phyloP scores from a whole-genome alignment of 2,888 invertebrate species.

The Iselma pallidipennis region DNA sequence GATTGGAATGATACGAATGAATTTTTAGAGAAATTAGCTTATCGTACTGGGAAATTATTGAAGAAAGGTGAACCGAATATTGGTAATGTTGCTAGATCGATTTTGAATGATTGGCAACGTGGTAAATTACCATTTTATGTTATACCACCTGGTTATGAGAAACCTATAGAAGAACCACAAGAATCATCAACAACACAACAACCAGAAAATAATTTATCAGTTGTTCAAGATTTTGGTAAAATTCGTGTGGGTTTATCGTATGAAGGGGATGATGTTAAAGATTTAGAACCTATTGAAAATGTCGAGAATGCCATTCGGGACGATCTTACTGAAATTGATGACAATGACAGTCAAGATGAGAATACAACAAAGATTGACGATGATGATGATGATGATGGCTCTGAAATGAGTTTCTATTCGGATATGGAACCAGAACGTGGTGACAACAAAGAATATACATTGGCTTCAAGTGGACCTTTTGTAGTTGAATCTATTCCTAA shows the following conservation, averaged over 20 bases:
- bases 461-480: conserved; percentile 56
- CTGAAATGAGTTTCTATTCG: conserved; percentile 55
- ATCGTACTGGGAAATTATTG: conserved; percentile 83
- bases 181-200: conserved; percentile 40
- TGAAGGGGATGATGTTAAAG: conserved; percentile 61
- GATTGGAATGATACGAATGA: conserved; percentile 82
- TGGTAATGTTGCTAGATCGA: conserved; percentile 85
- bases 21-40: conserved; percentile 90
- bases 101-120: conserved; percentile 98
- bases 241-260: conserved; percentile 67
- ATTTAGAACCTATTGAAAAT: conserved; percentile 57
- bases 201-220: conserved; percentile 58
- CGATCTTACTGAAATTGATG: conserved; percentile 27
- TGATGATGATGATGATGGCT: conserved; percentile 49
- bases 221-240: conserved; percentile 81
- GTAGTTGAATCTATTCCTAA: conserved; percentile 53
- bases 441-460: conserved; percentile 54
- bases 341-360: conserved; percentile 23
- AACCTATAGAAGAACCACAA: conserved; percentile 59
- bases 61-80: conserved; percentile 98
- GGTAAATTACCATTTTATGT: conserved; percentile 96
- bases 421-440: conserved; percentile 65
- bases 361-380: conserved; percentile 42
- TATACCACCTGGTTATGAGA: conserved; percentile 80
- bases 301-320: conserved; percentile 40